Evolutionary conservation across 2,888 invertebrate species (phyloP), one percentile per base, ranked within the genome.

Genomic region (Metacarcinus magister): DNA sequence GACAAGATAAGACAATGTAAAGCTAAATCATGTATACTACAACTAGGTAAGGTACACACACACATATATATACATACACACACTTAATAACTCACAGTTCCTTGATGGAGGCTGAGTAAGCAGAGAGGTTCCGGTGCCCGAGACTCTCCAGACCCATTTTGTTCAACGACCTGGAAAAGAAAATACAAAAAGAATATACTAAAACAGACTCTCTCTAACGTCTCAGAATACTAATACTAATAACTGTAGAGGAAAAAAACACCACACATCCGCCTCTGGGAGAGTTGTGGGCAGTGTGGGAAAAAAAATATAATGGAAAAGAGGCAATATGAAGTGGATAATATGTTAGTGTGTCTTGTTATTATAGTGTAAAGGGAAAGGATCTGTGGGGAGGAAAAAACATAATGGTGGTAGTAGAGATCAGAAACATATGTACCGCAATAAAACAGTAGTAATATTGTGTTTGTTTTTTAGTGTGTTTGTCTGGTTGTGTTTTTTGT

Each of bases 81-180:
- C 67, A 67, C 67, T n/a, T n/a, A 67, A n/a, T 32, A 7, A 82
- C 82, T 82, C 32, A 82, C 82, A 82, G 82, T 32, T 82, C 82
- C 32, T 82, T 82, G 82, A 82, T 82, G 82, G 82, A 82, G 32
- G 82, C 32, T 10, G 82, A 28, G 32, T 82, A 82, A 3, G 13
- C 2, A 28, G 82, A 82, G 7, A 82, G 32, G 82, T 82, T 82
- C 82, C 82, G 2, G 82, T 82, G 82, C 10, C 82, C 82, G 8
- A 82, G 82, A 16, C 32, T 82, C 7, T 16, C 8, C 2, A 82
- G 32, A 23, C 82, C 82, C 32, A 82, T 82, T 32, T 82, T 82
- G 82, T 28, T 82, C 8, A 82, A 16, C 32, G 82, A 82, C 2
- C 82, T 82, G 82, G 32, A 67, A 67, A 23, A 7, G 39, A 43